A percentile compares a stretch with the other conserved stretches of the same genome.
Evolutionary conservation across 2,797 vertebrate species (phyloP).

Genomic region (Bucorvus abyssinicus): DNA sequence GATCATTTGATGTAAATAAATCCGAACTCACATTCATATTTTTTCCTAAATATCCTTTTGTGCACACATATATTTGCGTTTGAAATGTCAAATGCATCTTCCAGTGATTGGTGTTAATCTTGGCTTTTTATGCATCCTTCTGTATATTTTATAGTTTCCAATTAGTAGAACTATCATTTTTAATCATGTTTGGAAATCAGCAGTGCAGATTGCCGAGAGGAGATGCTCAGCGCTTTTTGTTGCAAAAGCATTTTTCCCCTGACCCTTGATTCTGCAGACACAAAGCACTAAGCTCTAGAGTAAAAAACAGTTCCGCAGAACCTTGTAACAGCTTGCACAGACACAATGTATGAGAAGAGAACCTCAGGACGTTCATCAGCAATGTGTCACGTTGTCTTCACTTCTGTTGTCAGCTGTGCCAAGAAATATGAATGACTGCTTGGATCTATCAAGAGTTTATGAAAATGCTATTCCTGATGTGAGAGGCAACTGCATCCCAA

Average conservation of each 20-base stretch:
- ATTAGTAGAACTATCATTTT: background rate
- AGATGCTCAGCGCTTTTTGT: background rate
- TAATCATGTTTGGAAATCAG: background rate
- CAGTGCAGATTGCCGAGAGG: background rate
- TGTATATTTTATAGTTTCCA: background rate
- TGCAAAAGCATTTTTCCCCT: background rate
- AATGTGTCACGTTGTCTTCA: background rate
- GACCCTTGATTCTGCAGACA: background rate
- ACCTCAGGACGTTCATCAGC: background rate
- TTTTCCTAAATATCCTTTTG: constrained; percentile 2
- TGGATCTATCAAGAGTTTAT: background rate
- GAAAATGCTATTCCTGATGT: background rate
- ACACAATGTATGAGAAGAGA: background rate
- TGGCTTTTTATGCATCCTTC: background rate
- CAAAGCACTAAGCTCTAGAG: background rate
- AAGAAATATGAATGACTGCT: background rate
- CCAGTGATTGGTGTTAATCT: background rate
- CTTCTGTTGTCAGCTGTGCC: background rate
- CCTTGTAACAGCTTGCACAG: background rate
- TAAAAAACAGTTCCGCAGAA: background rate
- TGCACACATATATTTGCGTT: background rate
- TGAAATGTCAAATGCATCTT: constrained; percentile 41
- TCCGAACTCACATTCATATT: background rate
- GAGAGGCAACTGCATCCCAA: background rate
- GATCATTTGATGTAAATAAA: background rate